phyloP scores from a whole-genome alignment of 2,113 vertebrate genomes.

The Rattus rattus region DNA sequence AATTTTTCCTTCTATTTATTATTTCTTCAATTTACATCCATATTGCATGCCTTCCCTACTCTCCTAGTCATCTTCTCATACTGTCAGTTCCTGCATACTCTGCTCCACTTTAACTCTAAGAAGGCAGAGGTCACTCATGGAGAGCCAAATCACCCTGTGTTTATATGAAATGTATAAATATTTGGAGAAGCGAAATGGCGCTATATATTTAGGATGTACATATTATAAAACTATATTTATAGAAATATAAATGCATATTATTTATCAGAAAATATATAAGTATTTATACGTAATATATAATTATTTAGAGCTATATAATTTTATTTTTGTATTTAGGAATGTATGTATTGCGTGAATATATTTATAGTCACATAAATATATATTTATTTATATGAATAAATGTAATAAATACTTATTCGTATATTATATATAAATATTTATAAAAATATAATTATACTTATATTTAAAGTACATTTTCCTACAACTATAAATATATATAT shows the following conservation, averaged over 20 bases:
- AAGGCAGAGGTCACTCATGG: no score
- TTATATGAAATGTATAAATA: not conserved
- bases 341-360: not conserved
- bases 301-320: not conserved
- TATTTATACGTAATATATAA: not conserved
- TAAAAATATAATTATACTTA: no score
- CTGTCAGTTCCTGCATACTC: no score
- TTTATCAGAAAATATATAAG: not conserved
- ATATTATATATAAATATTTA: no score
- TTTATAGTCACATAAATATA: not conserved
- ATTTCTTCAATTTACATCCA: no score
- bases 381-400: not conserved
- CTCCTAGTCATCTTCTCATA: no score
- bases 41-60: no score
- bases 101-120: no score
- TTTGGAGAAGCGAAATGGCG: not conserved
- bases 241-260: not conserved
- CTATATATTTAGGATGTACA: not conserved
- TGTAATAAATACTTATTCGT: no score
- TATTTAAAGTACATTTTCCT: no score
- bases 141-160: not conserved
- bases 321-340: not conserved
- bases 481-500: no score
- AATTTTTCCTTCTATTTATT: not conserved
- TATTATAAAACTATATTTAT: not conserved